Conservation (phyloP, 2,888 invertebrate species). For the Mimas tiliae region DNA sequence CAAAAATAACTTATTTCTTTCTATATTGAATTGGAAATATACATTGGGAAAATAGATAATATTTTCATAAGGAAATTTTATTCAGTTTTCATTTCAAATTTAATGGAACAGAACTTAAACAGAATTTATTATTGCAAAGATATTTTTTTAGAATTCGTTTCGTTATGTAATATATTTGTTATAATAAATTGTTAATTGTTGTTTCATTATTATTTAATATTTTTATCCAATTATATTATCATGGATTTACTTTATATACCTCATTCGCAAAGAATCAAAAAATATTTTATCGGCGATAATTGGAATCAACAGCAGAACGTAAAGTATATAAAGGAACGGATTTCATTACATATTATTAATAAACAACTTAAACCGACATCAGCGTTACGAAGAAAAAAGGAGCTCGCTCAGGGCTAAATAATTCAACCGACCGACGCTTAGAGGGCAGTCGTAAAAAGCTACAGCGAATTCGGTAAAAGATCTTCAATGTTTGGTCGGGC, state of each 20-base stretch:
- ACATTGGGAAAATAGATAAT: background rate
- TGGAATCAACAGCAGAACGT: background rate
- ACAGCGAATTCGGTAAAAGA: slow-evolving; percentile 79
- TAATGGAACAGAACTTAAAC: background rate
- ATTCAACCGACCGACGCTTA: slow-evolving; percentile 76
- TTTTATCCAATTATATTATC: too few species aligned
- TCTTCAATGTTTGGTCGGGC: slow-evolving; percentile 80
- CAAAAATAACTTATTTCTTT: background rate
- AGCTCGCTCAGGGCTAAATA: slow-evolving; percentile 61
- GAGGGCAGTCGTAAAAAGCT: slow-evolving; percentile 76
- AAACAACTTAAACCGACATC: slow-evolving; percentile 59
- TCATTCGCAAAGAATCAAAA: background rate
- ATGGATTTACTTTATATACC: too few species aligned
- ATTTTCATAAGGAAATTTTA: background rate
- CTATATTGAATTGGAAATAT: background rate
- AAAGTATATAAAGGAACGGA: slow-evolving; percentile 37
- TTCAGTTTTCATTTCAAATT: background rate
- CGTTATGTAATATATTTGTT: background rate
- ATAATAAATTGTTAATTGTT: background rate
- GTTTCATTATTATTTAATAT: background rate
- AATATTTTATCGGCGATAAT: background rate
- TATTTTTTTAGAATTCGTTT: background rate
- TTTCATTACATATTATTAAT: slow-evolving; percentile 54
- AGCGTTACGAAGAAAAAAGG: slow-evolving; percentile 56
- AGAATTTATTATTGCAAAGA: background rate